Evolutionary conservation across 2,113 vertebrate genomes (phyloP), one percentile per base, ranked within the genome.

Genomic region (Rhinogobius similis): DNA sequence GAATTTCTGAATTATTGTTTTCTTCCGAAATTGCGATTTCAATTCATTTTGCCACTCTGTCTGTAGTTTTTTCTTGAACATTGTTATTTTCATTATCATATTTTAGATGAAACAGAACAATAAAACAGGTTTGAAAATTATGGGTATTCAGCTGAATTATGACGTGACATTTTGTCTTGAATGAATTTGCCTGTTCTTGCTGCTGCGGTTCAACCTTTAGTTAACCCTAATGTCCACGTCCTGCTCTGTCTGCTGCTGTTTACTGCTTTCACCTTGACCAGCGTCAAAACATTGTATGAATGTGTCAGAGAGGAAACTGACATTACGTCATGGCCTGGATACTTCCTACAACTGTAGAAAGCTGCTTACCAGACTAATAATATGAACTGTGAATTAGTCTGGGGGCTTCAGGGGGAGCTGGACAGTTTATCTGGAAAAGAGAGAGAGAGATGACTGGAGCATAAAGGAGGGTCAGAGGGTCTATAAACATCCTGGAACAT

Each of bases 401-500:
- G 72, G 68, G 55, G 59, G 39, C 62, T 67, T 3, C 20, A 52
- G 58, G 77, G n/a, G 65, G 65, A 41, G 38, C 36, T 63, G 50
- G 43, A 24, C 62, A 74, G 43, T 56, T 59, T 61, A 21, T 68
- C 46, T 64, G 55, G 18, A 16, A 66, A 50, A 8, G 64, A 24
- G 62, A 36, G 5, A 72, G 67, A 46, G 27, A n/a, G n/a, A n/a
- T n/a, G 27, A 44, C 8, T 14, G 46, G 41, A 39, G 52, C 36
- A 20, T 46, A 63, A 70, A 10, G 27, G 21, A 27, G 67, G 12
- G 62, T 63, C 20, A 32, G 29, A 61, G 56, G 48, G 50, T 61
- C 65, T 20, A 61, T 81, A 90, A 92, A 92, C 88, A 90, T 91
- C 90, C 89, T 90, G 78, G 67, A 58, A 73, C 71, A 44, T 72